Base-by-base conservation (phyloP, 2,888 invertebrate genomes). In the Linnaemya tessellans region DNA sequence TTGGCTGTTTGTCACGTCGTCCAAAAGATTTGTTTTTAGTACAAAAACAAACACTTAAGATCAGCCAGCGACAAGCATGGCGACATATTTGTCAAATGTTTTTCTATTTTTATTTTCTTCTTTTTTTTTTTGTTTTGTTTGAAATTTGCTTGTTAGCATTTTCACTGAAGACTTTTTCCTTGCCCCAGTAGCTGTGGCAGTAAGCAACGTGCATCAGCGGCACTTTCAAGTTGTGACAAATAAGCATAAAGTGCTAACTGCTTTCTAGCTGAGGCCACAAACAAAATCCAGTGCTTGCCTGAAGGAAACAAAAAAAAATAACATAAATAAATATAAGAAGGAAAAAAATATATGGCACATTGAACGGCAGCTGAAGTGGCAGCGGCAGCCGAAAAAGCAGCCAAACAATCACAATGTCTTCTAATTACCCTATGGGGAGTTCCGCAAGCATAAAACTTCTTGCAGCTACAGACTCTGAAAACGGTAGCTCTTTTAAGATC, bases 391-490 rank as follows among this genome's bases (percentile, higher is more conserved):
- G 22, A 83, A 83, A 77, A 64, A 82, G 74, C 68, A 56, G 79
- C 43, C 84, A 80, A 82, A 84, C 82, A 79, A 85, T 82, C 68
- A 85, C 79, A 82, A 82, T 60, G 70, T 84, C 65, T 80, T 78
- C 90, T 90, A 90, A 90, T 90, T 90, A 90, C 89, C 89, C 90
- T 90, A 89, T 90, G 90, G 90, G 90, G 90, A 90, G 88, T 87
- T 80, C 82, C 73, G 38, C 65, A 67, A 80, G 65, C 71, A 71
- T 38, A 65, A 75, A 65, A 49, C 22, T 73, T 60, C 51, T 70
- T 60, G 15, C 30, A 70, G 81, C 74, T 74, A 20, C 38, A 22
- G 73, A 67, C 62, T 58, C 58, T 68, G 43, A 71, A 77, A 80
- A 84, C 83, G 80, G 83, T 80, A 86, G 83, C 86, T 79, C 30